A percentile compares a stretch with the other conserved stretches of the same genome.
phyloP scores from a whole-genome alignment of 2,113 vertebrate species.

The Oryzias javanicus region DNA sequence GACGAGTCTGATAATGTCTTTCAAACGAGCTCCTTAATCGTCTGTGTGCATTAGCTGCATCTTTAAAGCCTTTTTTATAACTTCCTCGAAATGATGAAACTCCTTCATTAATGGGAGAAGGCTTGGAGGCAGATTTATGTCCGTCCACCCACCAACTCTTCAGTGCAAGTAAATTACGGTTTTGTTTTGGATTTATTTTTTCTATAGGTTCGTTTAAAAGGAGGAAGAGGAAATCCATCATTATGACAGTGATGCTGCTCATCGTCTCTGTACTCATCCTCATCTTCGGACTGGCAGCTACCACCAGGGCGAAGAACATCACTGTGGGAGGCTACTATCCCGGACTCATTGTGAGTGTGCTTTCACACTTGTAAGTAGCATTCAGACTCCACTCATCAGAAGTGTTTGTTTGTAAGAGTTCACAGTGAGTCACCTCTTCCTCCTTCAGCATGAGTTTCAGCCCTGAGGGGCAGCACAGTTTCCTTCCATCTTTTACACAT shows the following conservation, averaged over 20 bases:
- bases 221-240: conserved; percentile 95
- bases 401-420: conserved; percentile 10
- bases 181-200: not conserved
- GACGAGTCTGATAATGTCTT: not conserved
- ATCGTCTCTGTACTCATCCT: conserved; percentile 95
- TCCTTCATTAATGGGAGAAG: not conserved
- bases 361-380: conserved; percentile 7
- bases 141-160: not conserved
- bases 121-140: not conserved
- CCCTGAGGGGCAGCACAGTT: conserved; percentile 17
- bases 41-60: not conserved
- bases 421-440: conserved; percentile 19
- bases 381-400: conserved; percentile 2
- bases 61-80: conserved; percentile 3
- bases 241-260: conserved; percentile 90
- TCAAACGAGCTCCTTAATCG: not conserved
- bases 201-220: conserved; percentile 89
- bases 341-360: conserved; percentile 93
- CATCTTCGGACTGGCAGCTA: conserved; percentile 92
- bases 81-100: not conserved
- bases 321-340: conserved; percentile 98
- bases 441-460: conserved; percentile 29
- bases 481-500: conserved; percentile 69
- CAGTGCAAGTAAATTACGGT: not conserved
- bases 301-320: conserved; percentile 96